Base-by-base conservation (phyloP, 2,888 invertebrate species). In the Agriopis marginaria region DNA sequence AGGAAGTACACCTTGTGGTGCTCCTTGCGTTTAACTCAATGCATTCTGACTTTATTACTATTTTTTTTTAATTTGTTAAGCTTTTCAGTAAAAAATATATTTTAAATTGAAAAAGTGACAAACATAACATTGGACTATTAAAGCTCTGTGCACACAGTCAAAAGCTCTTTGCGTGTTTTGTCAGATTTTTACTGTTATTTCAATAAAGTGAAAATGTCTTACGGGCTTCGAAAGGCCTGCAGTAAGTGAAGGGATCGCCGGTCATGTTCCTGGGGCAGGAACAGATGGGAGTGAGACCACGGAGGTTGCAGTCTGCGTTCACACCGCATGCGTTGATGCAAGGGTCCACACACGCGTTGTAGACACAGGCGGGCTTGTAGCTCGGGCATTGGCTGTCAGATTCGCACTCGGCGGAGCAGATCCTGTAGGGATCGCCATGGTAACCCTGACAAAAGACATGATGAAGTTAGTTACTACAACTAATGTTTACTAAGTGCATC, bases 261-360 rank as follows among this genome's bases (percentile, higher is more conserved):
- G 98, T 98, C 97, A 97, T 97, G 82, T 97, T 97, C 82, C 95
- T 96, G 0, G 98, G 98, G 86, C 98, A 98, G 67, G 97, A 97
- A 88, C 98, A 98, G 14, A 98, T 96, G 0, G 98, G 97, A 7
- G 97, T 97, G 63, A 97, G 94, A 5, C 96, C 97, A 55, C 97
- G 95, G 51, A 98, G 95, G 81, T 96, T 95, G 87, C 98, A 98
- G 80, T 98, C 96, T 4, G 98, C 98, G 74, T 96, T 96, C 14
- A 96, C 92, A 53, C 97, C 98, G 80, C 98, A 98, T 7, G 96
- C 96, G 60, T 97, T 97, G 17, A 96, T 96, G 86, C 98, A 98
- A 0, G 98, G 98, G 87, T 98, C 96, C 66, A 96, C 95, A 86
- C 98, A 98, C 71, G 97, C 96, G 77, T 97, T 97, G 88, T 97